Conservation (phyloP, 2,888 invertebrate species). For the Pelosia muscerda region DNA sequence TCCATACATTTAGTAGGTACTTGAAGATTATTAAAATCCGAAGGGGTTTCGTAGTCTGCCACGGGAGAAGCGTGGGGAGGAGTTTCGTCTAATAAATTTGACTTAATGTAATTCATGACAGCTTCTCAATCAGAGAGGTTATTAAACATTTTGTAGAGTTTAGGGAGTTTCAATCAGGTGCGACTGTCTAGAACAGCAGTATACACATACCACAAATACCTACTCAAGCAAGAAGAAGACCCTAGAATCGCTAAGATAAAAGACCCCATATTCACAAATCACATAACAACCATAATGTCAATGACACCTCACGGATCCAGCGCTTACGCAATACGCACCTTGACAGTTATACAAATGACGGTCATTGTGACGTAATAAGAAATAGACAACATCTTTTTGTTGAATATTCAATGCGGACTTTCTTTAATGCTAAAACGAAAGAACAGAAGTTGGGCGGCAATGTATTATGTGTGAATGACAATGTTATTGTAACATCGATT, state of each 20-base stretch:
- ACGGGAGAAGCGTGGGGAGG: too few species aligned
- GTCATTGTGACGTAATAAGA: constrained; percentile 66
- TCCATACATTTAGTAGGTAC: too few species aligned
- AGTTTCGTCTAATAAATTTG: too few species aligned
- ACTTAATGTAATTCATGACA: too few species aligned
- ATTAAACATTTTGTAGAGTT: neutral
- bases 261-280: constrained; percentile 61
- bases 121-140: neutral
- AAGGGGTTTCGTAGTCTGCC: too few species aligned
- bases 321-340: constrained; percentile 81
- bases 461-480: constrained; percentile 45
- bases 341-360: constrained; percentile 77
- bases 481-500: constrained; percentile 47
- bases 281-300: constrained; percentile 79
- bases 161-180: neutral
- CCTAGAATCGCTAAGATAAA: constrained; percentile 68
- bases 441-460: constrained; percentile 27
- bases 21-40: too few species aligned
- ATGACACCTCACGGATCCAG: constrained; percentile 78
- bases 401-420: constrained; percentile 43
- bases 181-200: neutral
- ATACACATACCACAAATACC: constrained; percentile 21
- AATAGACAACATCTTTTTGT: constrained; percentile 45
- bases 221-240: constrained; percentile 34
- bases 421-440: neutral